Evolutionary conservation across 2,797 vertebrate species (phyloP).

Genomic region (Euphonia xanthogaster): DNA sequence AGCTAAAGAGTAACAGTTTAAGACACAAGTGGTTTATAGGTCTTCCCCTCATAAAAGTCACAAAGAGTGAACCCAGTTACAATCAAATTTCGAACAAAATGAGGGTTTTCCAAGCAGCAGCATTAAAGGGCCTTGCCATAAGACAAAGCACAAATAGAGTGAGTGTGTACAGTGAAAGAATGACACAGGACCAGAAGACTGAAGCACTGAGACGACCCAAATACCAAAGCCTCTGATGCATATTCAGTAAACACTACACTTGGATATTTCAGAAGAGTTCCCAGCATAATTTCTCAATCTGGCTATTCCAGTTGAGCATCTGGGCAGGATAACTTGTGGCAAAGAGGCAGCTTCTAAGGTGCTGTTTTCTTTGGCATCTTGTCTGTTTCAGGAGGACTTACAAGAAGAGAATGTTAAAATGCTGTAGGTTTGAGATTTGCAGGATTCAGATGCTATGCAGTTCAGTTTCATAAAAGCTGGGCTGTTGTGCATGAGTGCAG

Average conservation of each 20-base stretch:
- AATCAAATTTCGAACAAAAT: not conserved
- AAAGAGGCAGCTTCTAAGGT: not conserved
- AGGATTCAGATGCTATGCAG: not conserved
- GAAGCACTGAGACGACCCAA: slow-evolving; percentile 22
- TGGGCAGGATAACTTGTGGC: not conserved
- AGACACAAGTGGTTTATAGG: not conserved
- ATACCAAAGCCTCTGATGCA: slow-evolving; percentile 52
- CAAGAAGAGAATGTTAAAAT: not conserved
- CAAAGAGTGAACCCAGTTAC: not conserved
- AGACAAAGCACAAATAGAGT: not conserved
- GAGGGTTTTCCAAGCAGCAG: not conserved
- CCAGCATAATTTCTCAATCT: not conserved
- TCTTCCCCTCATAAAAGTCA: not conserved
- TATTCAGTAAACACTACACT: not conserved
- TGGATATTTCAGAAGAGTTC: not conserved
- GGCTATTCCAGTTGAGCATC: slow-evolving; percentile 37
- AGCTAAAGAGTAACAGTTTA: not conserved
- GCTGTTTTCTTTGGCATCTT: not conserved
- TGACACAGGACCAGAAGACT: not conserved
- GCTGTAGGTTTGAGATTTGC: not conserved
- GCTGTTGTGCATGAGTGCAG: not conserved
- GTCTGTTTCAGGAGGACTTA: not conserved
- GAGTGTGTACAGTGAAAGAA: not conserved
- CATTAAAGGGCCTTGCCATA: not conserved
- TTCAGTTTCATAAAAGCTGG: not conserved